Base-by-base conservation (phyloP, 2,888 invertebrate genomes). In the Megastigmus dorsalis region DNA sequence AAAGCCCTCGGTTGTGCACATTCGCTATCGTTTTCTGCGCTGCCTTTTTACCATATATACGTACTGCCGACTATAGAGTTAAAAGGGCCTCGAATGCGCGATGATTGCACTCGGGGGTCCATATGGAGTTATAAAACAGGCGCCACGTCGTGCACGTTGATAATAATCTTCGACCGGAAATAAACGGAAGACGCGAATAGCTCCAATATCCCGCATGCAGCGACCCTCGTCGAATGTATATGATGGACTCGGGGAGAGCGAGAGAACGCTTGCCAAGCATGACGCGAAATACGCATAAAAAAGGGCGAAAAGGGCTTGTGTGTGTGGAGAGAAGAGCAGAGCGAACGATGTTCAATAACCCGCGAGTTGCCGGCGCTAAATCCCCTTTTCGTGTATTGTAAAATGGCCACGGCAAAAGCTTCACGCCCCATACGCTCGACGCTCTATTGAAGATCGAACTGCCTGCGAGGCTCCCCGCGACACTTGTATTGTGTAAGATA, bases 291-390 rank as follows among this genome's bases (percentile, higher is more conserved):
- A 74, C 79, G 79, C 81, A 81, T 82, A 82, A 82, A 82, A 83
- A 83, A 83, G 76, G 80, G 79, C 78, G 78, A 81, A 33, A n/a
- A 9, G 10, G n/a, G 15, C 28, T 15, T 33, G 33, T 2, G 30
- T 13, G 50, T 45, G 18, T 45, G 26, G 2, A 30, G n/a, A n/a
- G n/a, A 20, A 28, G 30, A 20, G 33, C n/a, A 9, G 52, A 20
- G 9, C 0, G n/a, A 43, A 77, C 76, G 78, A 79, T 82, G 82
- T 77, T 81, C 83, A 82, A 83, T 83, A 83, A 81, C 82, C 81
- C 82, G 80, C 78, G 48, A 38, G 28, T 15, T 48, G 63, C 26
- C n/a, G 3, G 18, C 33, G 33, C 23, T 33, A 52, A 72, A 66
- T 59, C 59, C 72, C 66, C 66, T 59, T n/a, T 57, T 23, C 59